These are phyloP conservation scores for Oncorhynchus tshawytscha DNA, from an alignment of 2,113 vertebrate species.

Conservation along the genomic window DNA sequence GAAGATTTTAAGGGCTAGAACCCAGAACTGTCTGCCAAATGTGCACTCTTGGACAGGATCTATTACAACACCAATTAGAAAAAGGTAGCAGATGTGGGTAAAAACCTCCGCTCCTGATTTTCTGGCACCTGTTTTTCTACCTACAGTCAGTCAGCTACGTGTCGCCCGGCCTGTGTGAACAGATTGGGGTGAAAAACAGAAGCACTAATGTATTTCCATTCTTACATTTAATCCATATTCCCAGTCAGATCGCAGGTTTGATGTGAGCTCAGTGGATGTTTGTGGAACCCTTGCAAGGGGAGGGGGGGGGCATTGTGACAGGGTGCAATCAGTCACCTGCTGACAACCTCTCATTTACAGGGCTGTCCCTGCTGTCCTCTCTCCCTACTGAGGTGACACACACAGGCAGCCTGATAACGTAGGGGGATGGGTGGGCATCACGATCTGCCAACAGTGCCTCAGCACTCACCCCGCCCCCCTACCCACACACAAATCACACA, in stretches of 20 bases:
- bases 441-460: slow-evolving; percentile 47
- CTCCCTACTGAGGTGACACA: slow-evolving; percentile 58
- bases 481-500: too few species aligned
- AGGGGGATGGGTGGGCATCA: slow-evolving; percentile 1
- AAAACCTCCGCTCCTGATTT: slow-evolving; percentile 34
- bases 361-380: slow-evolving; percentile 33
- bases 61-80: not conserved
- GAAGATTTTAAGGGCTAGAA: not conserved
- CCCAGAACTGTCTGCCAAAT: not conserved
- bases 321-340: slow-evolving; percentile 65
- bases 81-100: slow-evolving; percentile 16
- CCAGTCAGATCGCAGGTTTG: slow-evolving; percentile 40
- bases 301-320: slow-evolving; percentile 29
- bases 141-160: slow-evolving; percentile 52
- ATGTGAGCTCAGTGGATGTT: slow-evolving; percentile 47
- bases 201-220: slow-evolving; percentile 62
- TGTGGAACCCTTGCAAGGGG: slow-evolving; percentile 36
- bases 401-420: slow-evolving; percentile 52
- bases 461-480: slow-evolving; percentile 36
- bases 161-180: slow-evolving; percentile 35
- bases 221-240: slow-evolving; percentile 65
- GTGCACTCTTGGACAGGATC: not conserved
- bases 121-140: slow-evolving; percentile 58
- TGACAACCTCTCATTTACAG: slow-evolving; percentile 48
- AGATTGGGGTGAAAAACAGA: slow-evolving; percentile 16